Conservation (phyloP, 2,113 vertebrate genomes). For the Nyctereutes procyonoides region DNA sequence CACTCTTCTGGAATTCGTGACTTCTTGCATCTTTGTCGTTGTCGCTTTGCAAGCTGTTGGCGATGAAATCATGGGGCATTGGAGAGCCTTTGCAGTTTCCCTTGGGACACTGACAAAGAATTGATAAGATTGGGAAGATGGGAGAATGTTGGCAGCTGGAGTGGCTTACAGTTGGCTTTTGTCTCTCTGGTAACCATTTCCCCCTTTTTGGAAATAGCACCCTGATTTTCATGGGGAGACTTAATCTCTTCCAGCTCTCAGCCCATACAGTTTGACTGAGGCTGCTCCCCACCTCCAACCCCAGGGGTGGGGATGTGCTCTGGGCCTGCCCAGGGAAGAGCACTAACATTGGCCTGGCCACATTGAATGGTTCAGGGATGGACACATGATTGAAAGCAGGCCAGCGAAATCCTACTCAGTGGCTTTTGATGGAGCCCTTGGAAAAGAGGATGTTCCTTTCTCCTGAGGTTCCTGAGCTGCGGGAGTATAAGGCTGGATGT, state of each 20-base stretch:
- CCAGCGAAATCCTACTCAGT: neutral
- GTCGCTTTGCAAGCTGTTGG: neutral
- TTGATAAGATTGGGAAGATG: neutral
- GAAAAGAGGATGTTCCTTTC: neutral
- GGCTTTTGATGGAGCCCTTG: neutral
- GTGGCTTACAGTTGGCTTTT: neutral
- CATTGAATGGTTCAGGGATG: neutral
- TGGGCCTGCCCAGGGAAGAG: neutral
- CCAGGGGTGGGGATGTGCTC: neutral
- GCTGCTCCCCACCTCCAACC: neutral
- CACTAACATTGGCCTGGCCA: neutral
- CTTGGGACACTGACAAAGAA: neutral
- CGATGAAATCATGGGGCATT: neutral
- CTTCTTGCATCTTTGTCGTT: neutral
- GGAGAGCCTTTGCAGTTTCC: neutral
- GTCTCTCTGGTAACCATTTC: neutral
- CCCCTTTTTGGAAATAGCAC: neutral
- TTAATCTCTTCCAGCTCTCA: neutral
- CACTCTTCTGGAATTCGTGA: neutral
- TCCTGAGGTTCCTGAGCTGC: neutral
- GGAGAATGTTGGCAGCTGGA: neutral
- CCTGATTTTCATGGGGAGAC: neutral
- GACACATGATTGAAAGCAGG: neutral
- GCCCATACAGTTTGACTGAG: neutral
- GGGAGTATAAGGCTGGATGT: neutral